phyloP scores from a whole-genome alignment of 2,113 vertebrate genomes.

The Grus americana region DNA sequence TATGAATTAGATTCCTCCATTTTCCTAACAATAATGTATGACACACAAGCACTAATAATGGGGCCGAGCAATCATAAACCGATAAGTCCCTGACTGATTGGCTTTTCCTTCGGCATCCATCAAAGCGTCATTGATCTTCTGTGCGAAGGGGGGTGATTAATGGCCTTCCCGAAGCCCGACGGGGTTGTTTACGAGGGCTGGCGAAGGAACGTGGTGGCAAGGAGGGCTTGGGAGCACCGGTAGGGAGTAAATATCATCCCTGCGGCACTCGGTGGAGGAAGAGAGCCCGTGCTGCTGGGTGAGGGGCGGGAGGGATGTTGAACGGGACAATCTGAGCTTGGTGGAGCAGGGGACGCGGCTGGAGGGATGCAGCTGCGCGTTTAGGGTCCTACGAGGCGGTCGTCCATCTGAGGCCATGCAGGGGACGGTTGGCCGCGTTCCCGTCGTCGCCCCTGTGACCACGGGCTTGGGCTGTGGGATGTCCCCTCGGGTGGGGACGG shows the following conservation, averaged over 20 bases:
- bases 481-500: background rate
- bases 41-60: slow-evolving; percentile 63
- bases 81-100: slow-evolving; percentile 73
- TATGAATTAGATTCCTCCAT: slow-evolving; percentile 48
- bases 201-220: background rate
- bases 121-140: slow-evolving; percentile 72
- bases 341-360: background rate
- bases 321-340: accelerated
- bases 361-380: accelerated
- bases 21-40: slow-evolving; percentile 66
- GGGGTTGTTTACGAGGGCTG: slow-evolving; percentile 46
- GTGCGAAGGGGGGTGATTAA: slow-evolving; percentile 54
- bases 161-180: slow-evolving; percentile 13
- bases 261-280: background rate
- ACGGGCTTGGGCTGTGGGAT: background rate
- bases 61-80: slow-evolving; percentile 77
- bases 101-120: slow-evolving; percentile 67
- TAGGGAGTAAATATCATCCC: background rate
- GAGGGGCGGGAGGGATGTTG: background rate
- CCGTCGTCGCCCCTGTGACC: accelerated
- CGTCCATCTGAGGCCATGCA: accelerated
- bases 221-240: background rate
- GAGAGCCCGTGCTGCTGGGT: background rate
- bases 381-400: background rate
- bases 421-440: accelerated